Conservation (phyloP, 2,888 invertebrate genomes). For the Zygothrica quintamaculata region DNA sequence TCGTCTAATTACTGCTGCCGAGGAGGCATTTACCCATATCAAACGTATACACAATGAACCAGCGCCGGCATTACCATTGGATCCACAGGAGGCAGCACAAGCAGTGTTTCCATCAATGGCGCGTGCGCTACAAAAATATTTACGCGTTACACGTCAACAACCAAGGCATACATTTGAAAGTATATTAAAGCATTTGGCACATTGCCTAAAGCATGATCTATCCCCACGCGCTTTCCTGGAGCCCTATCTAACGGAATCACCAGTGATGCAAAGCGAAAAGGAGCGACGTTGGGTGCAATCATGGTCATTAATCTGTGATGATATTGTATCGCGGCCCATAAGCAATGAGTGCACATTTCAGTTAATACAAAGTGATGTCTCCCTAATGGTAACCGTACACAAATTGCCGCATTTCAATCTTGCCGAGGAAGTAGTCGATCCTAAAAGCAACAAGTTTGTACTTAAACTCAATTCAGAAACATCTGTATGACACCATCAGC, state of each 20-base stretch:
- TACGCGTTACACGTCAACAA: constrained; percentile 97
- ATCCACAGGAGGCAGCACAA: constrained; percentile 98
- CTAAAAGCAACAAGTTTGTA: constrained; percentile 97
- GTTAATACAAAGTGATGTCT: constrained; percentile 95
- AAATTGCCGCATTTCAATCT: constrained; percentile 96
- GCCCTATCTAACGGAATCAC: constrained; percentile 94
- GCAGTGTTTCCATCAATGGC: constrained; percentile 99
- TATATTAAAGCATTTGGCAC: constrained; percentile 94
- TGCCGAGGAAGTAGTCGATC: constrained; percentile 97
- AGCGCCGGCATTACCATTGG: constrained; percentile 93
- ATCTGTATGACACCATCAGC: constrained; percentile 91
- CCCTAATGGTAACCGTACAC: constrained; percentile 93
- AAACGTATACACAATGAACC: constrained; percentile 90
- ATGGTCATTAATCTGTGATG: constrained; percentile 98
- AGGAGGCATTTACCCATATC: constrained; percentile 99
- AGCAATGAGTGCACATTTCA: constrained; percentile 94
- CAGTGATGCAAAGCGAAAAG: constrained; percentile 93
- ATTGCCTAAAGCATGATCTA: constrained; percentile 96
- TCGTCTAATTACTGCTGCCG: constrained; percentile 95
- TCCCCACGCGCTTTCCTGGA: constrained; percentile 98
- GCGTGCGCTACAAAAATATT: constrained; percentile 97
- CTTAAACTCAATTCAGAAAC: constrained; percentile 97
- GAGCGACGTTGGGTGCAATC: constrained; percentile 93
- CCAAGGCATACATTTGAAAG: constrained; percentile 97
- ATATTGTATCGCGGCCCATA: constrained; percentile 93